These are phyloP conservation scores for Hyaena hyaena DNA, from an alignment of 2,113 vertebrate species.

Conservation along the genomic window DNA sequence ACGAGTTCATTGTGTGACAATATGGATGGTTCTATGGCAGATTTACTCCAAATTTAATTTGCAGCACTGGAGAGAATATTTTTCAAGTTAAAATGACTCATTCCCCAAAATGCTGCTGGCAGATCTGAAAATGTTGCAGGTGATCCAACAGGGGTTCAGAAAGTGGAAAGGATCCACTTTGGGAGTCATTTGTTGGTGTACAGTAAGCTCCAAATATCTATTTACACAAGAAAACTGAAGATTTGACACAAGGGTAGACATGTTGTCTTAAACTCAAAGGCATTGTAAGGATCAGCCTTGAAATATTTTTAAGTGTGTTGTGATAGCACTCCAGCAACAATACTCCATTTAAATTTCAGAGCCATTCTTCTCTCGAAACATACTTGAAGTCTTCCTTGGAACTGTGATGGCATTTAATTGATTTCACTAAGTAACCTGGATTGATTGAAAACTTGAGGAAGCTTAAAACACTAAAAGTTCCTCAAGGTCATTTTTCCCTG, in stretches of 20 bases:
- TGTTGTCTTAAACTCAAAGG: not conserved
- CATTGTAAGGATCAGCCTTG: not conserved
- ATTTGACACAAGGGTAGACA: not conserved
- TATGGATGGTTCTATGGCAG: not conserved
- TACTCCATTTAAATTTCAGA: slow-evolving; percentile 46
- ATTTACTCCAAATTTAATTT: not conserved
- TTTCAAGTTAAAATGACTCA: not conserved
- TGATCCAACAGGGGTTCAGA: not conserved
- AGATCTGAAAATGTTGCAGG: not conserved
- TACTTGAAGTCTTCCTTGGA: slow-evolving; percentile 34
- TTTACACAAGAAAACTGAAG: not conserved
- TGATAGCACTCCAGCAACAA: not conserved
- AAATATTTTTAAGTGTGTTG: not conserved
- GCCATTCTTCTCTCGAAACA: slow-evolving; percentile 36
- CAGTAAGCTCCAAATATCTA: not conserved
- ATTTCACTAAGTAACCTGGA: slow-evolving; percentile 65
- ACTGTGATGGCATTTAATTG: slow-evolving; percentile 30
- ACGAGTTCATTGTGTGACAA: not conserved
- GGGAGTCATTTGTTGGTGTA: not conserved
- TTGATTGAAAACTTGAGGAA: slow-evolving; percentile 68
- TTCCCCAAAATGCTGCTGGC: not conserved
- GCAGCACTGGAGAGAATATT: not conserved
- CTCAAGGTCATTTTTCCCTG: slow-evolving; percentile 18
- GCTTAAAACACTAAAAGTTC: slow-evolving; percentile 48
- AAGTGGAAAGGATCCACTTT: not conserved